phyloP scores from a whole-genome alignment of 2,113 vertebrate species.

The Nothocercus julius region DNA sequence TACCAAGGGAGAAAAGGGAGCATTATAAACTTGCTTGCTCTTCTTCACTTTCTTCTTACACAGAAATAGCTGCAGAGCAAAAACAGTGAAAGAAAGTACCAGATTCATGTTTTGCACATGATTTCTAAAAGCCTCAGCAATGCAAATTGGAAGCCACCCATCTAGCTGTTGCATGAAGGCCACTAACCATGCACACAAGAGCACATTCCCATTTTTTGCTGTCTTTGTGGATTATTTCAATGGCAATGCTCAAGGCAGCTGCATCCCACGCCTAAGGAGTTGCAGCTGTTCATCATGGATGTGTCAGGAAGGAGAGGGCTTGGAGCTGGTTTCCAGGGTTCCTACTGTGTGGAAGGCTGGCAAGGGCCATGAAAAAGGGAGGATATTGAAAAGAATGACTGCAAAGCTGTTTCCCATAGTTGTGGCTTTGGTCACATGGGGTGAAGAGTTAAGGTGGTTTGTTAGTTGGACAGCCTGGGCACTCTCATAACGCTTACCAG shows the following conservation, averaged over 20 bases:
- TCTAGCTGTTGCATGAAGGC: conserved; percentile 50
- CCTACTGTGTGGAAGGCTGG: conserved; percentile 76
- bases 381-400: conserved; percentile 62
- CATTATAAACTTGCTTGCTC: not conserved
- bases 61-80: not conserved
- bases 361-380: conserved; percentile 71
- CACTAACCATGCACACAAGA: conserved; percentile 39
- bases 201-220: conserved; percentile 44
- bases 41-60: not conserved
- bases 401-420: conserved; percentile 62
- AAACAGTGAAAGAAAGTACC: not conserved
- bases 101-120: not conserved
- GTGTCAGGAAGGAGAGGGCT: conserved; percentile 70
- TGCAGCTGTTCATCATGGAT: conserved; percentile 75
- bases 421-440: conserved; percentile 60
- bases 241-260: conserved; percentile 65
- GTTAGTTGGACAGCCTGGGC: conserved; percentile 34
- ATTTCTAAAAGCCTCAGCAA: conserved; percentile 45
- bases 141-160: conserved; percentile 37
- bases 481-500: not conserved
- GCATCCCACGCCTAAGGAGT: conserved; percentile 67
- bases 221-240: conserved; percentile 65
- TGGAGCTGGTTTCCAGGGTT: conserved; percentile 63
- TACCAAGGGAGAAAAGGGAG: not conserved
- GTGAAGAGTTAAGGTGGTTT: conserved; percentile 31